Evolutionary conservation across 2,797 vertebrate species (phyloP), one percentile per base, ranked within the genome.

Genomic region (Borostomias antarcticus): DNA sequence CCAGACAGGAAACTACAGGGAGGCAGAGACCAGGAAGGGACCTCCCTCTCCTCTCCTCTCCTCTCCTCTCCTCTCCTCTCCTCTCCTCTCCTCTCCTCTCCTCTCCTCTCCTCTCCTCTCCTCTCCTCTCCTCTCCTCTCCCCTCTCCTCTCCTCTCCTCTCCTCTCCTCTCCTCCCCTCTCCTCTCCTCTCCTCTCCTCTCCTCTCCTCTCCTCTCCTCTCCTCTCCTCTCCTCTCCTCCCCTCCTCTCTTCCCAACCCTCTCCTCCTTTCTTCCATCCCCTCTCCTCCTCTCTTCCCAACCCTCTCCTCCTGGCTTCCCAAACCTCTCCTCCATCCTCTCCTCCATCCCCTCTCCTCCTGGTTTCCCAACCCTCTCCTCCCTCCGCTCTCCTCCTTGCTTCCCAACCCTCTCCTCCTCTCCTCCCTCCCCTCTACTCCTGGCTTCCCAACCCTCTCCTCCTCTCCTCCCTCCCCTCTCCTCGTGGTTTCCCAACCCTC

Each of bases 131-230:
- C 19, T 10, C 17, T 13, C 52, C 21, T 32, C 23, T 19, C 28
- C 19, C 29, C n/a, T 25, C 5, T 26, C 28, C 2, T 58, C n/a
- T 9, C 8, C 23, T 45, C 3, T 37, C n/a, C 33, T n/a, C 62
- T 21, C 19, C 50, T 21, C 54, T n/a, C n/a, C n/a, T n/a, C 68
- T 58, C 75, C 69, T 77, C 10, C 6, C 19, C 23, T 17, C 23
- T 11, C 56, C 35, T 11, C 19, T 26, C 61, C 47, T 28, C 32
- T 35, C n/a, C 25, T 5, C 19, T 19, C n/a, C 25, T 32, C 21
- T 50, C 21, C 5, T 17, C 8, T 19, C 23, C 7, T 26, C 50
- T 54, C 11, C 25, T 4, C 30, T n/a, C n/a, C n/a, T n/a, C 15
- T 19, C 5, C 25, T 21, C 33, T 37, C 23, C 11, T 37, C n/a